phyloP scores from a whole-genome alignment of 2,113 vertebrate genomes.

The Ailuropoda melanoleuca region DNA sequence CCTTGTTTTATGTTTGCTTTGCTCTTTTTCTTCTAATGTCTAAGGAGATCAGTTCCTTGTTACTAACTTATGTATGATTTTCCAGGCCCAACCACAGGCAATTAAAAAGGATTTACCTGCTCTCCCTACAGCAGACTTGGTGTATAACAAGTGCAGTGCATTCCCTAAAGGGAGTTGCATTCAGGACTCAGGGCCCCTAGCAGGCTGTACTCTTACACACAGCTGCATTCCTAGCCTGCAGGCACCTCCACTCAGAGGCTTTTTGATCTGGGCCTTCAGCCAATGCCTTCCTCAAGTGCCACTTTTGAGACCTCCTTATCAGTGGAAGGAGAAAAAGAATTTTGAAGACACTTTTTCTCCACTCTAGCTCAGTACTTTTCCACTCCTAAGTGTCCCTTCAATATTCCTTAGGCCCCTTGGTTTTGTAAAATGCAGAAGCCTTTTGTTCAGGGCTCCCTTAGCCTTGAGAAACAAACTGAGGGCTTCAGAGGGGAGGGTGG shows the following conservation, averaged over 20 bases:
- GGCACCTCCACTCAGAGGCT: too few relatives aligned
- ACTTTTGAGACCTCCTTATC: background rate
- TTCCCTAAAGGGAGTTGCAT: background rate
- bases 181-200: background rate
- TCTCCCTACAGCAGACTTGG: background rate
- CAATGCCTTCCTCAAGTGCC: background rate
- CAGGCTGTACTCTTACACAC: background rate
- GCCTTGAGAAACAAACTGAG: background rate
- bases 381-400: background rate
- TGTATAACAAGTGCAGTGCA: background rate
- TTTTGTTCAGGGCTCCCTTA: background rate
- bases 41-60: background rate
- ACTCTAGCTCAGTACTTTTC: background rate
- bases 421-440: background rate
- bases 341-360: background rate
- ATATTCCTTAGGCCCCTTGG: rapidly evolving
- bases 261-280: background rate
- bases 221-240: background rate
- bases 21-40: background rate
- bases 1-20: background rate
- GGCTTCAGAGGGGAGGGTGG: too few relatives aligned
- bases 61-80: background rate
- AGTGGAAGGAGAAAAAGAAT: background rate
- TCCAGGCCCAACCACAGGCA: background rate
- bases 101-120: background rate